These are phyloP conservation scores for Arctia plantaginis DNA, from an alignment of 2,888 invertebrate species.

Conservation along the genomic window DNA sequence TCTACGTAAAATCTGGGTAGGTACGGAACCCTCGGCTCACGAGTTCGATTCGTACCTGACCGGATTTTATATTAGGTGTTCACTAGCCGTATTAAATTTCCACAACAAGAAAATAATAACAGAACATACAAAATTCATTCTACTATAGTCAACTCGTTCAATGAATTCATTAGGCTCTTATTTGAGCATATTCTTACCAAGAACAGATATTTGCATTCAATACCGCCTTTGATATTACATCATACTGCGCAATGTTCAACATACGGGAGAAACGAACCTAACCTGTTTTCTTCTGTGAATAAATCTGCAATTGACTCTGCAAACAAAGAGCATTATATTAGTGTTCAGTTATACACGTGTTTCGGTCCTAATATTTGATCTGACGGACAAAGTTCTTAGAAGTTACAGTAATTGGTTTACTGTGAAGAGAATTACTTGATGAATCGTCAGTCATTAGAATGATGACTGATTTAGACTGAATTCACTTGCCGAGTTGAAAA, in stretches of 20 bases:
- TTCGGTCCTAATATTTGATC: neutral
- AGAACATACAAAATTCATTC: too few relatives aligned
- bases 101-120: too few relatives aligned
- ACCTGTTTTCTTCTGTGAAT: neutral
- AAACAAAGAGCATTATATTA: neutral
- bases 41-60: too few relatives aligned
- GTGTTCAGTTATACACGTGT: neutral
- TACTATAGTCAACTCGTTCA: neutral
- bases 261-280: neutral
- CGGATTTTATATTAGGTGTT: too few relatives aligned
- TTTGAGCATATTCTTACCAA: neutral
- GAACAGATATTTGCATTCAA: neutral
- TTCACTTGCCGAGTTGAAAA: neutral
- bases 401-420: neutral
- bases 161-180: neutral
- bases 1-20: too few relatives aligned
- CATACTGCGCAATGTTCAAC: neutral
- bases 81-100: neutral
- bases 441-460: neutral
- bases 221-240: constrained; percentile 2
- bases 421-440: neutral
- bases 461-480: neutral
- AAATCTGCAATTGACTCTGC: neutral
- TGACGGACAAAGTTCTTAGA: neutral
- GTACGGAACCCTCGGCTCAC: too few relatives aligned